Evolutionary conservation across 2,888 invertebrate genomes (phyloP).

Genomic region (Eupithecia subfuscata): DNA sequence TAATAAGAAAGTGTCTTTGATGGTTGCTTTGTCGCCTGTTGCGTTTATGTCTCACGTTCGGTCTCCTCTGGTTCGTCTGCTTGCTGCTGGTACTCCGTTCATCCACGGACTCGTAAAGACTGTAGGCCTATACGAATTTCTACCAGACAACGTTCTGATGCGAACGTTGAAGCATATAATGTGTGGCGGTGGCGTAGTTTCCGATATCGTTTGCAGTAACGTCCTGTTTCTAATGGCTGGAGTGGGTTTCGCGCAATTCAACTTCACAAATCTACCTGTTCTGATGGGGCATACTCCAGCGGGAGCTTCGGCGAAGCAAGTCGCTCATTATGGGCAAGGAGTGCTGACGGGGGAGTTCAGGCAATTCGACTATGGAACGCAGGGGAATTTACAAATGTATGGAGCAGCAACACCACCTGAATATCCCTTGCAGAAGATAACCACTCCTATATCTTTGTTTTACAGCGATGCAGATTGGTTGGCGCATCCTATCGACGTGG

Average conservation of each 20-base stretch:
- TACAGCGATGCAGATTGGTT: slow-evolving; percentile 86
- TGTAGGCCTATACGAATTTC: slow-evolving; percentile 85
- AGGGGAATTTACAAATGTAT: slow-evolving; percentile 60
- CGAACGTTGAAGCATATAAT: slow-evolving; percentile 68
- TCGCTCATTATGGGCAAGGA: slow-evolving; percentile 82
- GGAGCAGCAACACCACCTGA: slow-evolving; percentile 58
- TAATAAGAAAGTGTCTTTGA: slow-evolving; percentile 80
- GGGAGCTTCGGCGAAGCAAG: slow-evolving; percentile 81
- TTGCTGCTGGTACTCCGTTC: slow-evolving; percentile 57
- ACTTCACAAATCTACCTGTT: slow-evolving; percentile 83
- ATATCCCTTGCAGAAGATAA: slow-evolving; percentile 60
- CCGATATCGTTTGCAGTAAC: slow-evolving; percentile 83
- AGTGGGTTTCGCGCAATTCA: slow-evolving; percentile 81
- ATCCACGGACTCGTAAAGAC: slow-evolving; percentile 55
- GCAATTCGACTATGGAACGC: slow-evolving; percentile 63
- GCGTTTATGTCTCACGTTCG: slow-evolving; percentile 75
- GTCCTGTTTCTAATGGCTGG: slow-evolving; percentile 85
- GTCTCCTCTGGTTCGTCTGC: slow-evolving; percentile 63
- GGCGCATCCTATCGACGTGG: slow-evolving; percentile 83
- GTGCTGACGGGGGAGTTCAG: slow-evolving; percentile 61
- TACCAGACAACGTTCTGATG: slow-evolving; percentile 83
- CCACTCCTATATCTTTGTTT: slow-evolving; percentile 65
- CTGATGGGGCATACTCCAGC: slow-evolving; percentile 81
- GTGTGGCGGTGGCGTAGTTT: slow-evolving; percentile 73
- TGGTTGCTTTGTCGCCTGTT: slow-evolving; percentile 85